phyloP scores from a whole-genome alignment of 2,797 vertebrate species.

The Brotula barbata region DNA sequence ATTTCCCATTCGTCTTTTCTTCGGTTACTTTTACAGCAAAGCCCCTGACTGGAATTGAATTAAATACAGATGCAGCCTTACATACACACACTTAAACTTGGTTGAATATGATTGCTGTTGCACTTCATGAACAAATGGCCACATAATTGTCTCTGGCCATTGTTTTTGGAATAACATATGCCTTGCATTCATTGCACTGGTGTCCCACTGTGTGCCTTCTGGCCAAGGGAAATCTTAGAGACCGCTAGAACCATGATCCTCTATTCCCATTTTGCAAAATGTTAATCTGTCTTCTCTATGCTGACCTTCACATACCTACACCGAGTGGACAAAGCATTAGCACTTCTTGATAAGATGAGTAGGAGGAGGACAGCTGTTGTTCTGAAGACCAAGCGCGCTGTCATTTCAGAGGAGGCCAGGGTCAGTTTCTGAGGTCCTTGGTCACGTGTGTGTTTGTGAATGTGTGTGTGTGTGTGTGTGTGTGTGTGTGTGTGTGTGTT shows the following conservation, averaged over 20 bases:
- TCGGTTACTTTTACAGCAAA: slow-evolving; percentile 21
- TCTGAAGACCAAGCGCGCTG: slow-evolving; percentile 31
- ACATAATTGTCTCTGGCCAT: no score
- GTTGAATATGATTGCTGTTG: no score
- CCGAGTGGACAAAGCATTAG: slow-evolving; percentile 6
- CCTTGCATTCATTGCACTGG: background rate
- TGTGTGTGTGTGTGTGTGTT: background rate
- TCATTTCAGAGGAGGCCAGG: slow-evolving; percentile 29
- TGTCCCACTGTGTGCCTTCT: background rate
- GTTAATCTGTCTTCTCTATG: background rate
- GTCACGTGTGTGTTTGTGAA: slow-evolving; percentile 2
- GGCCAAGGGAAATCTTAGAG: background rate
- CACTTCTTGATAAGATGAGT: slow-evolving; percentile 6
- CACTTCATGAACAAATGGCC: no score
- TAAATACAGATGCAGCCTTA: no score
- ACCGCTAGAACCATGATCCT: background rate
- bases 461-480: background rate
- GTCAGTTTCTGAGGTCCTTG: slow-evolving; percentile 19
- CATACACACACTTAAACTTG: background rate
- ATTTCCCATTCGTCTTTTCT: slow-evolving; percentile 37
- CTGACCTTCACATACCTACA: slow-evolving; percentile 2
- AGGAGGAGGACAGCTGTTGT: slow-evolving; percentile 19
- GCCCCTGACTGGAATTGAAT: slow-evolving; percentile 14
- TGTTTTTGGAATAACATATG: background rate
- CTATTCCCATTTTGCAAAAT: background rate